A percentile compares a stretch with the other conserved stretches of the same genome.
Evolutionary conservation across 2,888 invertebrate genomes (phyloP).

Genomic region (Acrobeloides nanus): DNA sequence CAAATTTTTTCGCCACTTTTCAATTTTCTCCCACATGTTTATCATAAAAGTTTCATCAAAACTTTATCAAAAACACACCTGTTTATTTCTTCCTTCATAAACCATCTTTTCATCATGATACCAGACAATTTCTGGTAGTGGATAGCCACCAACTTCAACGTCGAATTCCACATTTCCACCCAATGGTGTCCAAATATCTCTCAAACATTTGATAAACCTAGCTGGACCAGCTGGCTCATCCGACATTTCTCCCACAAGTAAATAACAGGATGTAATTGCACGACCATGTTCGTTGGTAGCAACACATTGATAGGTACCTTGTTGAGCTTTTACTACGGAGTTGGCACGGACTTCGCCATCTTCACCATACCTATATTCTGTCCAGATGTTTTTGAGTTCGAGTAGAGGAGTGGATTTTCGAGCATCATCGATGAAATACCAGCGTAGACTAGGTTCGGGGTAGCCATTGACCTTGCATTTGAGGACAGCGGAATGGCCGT

Average conservation of each 20-base stretch:
- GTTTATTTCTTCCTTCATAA: not conserved
- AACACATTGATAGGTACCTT: conserved; percentile 39
- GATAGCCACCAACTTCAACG: conserved; percentile 42
- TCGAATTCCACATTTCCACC: conserved; percentile 32
- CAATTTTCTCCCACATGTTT: too few relatives aligned
- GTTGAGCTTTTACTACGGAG: conserved; percentile 30
- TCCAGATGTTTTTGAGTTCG: conserved; percentile 28
- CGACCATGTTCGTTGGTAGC: conserved; percentile 40
- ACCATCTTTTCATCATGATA: conserved; percentile 39
- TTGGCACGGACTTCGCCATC: conserved; percentile 32
- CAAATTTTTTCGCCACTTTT: too few relatives aligned
- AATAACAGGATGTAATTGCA: conserved; percentile 33
- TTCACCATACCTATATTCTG: conserved; percentile 33
- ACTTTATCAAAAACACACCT: not conserved
- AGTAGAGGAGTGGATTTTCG: conserved; percentile 7
- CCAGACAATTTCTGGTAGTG: conserved; percentile 46
- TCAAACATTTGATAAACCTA: conserved; percentile 42
- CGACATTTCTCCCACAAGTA: conserved; percentile 36
- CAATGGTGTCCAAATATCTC: conserved; percentile 42
- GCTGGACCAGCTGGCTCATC: conserved; percentile 42
- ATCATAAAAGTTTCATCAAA: not conserved
- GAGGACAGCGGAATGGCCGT: conserved; percentile 34
- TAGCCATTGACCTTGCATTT: conserved; percentile 23
- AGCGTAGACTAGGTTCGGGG: conserved; percentile 35
- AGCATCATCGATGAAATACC: conserved; percentile 37